Base-by-base conservation (phyloP, 2,888 invertebrate genomes). In the Opisthograptis luteolata region DNA sequence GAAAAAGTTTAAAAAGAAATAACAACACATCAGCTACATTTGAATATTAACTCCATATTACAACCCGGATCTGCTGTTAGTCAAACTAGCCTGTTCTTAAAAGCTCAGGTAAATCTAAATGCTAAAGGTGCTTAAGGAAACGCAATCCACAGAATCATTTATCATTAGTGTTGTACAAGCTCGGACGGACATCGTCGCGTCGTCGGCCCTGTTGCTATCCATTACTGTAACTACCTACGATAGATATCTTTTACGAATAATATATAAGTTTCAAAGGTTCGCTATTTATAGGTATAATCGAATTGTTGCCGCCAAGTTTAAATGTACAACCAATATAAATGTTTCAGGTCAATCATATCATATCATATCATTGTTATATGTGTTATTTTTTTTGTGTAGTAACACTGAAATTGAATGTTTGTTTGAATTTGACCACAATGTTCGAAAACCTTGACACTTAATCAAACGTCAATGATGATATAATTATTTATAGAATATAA, bases 121-220 rank as follows among this genome's bases (percentile, higher is more conserved):
- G 69, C 63, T 70, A 67, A 65, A 67, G 63, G 66, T 70, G 62
- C 68, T 70, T 66, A 73, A 69, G 73, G 68, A 71, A 77, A 75
- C 66, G 66, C 67, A 71, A 68, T 74, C 60, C 65, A 47, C 48
- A 47, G 64, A 64, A 74, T 65, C 64, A 73, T 79, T 79, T 71
- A 74, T 77, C 77, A 75, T 73, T 66, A 66, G 64, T 66, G 60
- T 63, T 59, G 59, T 68, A 70, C 64, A 65, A 59, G 65, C 64
- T 54, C 55, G 54, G 61, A 63, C 64, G 54, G 62, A 66, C 57
- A 48, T 51, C 55, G 60, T 50, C 49, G 34, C n/a, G n/a, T n/a
- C n/a, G 39, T 22, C n/a, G 40, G 53, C 56, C 42, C 58, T 56
- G 45, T 43, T n/a, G 52, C 53, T 66, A 64, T 69, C 56, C 58